phyloP scores from a whole-genome alignment of 2,113 vertebrate species.

The Corvus moneduloides region DNA sequence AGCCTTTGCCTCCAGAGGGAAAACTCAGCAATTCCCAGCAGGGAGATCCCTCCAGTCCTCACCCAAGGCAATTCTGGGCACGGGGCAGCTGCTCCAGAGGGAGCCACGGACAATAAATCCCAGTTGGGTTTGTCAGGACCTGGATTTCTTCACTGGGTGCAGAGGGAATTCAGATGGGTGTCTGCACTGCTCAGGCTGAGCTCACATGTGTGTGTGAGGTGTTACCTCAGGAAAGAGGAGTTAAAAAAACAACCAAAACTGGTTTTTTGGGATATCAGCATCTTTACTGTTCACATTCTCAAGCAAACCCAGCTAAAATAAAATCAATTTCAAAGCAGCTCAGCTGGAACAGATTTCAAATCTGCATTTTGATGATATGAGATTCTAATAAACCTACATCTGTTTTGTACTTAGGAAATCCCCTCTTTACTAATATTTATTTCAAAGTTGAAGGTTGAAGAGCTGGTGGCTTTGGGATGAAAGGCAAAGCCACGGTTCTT shows the following conservation, averaged over 20 bases:
- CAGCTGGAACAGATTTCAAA: background rate
- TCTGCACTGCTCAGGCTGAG: background rate
- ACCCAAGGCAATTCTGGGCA: background rate
- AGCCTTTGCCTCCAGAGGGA: background rate
- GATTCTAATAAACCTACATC: background rate
- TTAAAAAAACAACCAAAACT: background rate
- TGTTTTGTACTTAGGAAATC: background rate
- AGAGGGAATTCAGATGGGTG: background rate
- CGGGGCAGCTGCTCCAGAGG: background rate
- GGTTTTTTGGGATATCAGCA: background rate
- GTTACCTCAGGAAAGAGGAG: background rate
- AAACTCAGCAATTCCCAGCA: background rate
- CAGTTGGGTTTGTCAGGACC: background rate
- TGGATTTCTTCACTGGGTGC: background rate
- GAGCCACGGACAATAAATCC: background rate
- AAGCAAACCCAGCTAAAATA: background rate
- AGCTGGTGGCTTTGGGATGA: background rate
- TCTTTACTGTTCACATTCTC: background rate
- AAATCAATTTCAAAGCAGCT: background rate
- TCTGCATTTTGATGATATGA: background rate
- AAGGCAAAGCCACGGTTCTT: background rate
- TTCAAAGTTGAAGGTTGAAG: background rate
- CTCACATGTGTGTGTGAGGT: background rate
- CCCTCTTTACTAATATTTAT: background rate
- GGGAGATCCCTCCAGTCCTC: background rate